Base-by-base conservation (phyloP, 2,888 invertebrate species). In the Mythimna lalbum region DNA sequence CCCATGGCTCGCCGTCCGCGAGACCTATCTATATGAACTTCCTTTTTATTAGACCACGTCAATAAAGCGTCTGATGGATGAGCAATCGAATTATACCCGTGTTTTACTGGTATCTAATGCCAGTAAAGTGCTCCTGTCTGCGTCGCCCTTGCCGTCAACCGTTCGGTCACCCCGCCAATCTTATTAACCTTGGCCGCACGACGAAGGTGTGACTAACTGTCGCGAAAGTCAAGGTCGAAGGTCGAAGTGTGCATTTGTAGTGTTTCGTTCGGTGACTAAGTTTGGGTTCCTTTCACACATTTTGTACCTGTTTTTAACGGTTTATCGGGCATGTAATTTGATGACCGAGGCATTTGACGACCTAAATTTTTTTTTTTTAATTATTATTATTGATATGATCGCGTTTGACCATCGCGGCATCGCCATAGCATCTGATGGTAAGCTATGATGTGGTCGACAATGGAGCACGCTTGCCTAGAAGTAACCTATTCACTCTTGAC, bases 161-260 rank as follows among this genome's bases (percentile, higher is more conserved):
- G 61, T 57, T 33, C 73, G 39, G 57, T 57, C 47, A 73, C 79
- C 79, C 52, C 21, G 17, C 36, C 21, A 67, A 80, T 80, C 67
- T n/a, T 60, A 63, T 79, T 76, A 67, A 63, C 63, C 67, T 76
- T 76, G 75, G 52, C 63, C 36, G 50, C 23, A 47, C 14, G n/a
- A 14, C 9, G 36, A 21, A 33, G n/a, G 19, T 49, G 73, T 36
- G 49, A 17, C 50, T 21, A 27, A 43, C 43, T 19, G 50, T 36
- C 56, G 33, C 56, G 27, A 57, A 6, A 31, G 47, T 61, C 73
- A 72, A 66, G 73, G 73, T 1, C 10, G 23, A 62, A 64, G 39
- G n/a, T 47, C 49, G 2, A 39, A 14, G 12, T 31, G 12, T 17
- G 33, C 19, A 19, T 12, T 79, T 59, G 66, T 73, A 76, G 66